A percentile compares a stretch with the other conserved stretches of the same genome.
These are phyloP conservation scores for Phodopus roborovskii DNA, from an alignment of 2,113 vertebrate species.

Conservation along the genomic window DNA sequence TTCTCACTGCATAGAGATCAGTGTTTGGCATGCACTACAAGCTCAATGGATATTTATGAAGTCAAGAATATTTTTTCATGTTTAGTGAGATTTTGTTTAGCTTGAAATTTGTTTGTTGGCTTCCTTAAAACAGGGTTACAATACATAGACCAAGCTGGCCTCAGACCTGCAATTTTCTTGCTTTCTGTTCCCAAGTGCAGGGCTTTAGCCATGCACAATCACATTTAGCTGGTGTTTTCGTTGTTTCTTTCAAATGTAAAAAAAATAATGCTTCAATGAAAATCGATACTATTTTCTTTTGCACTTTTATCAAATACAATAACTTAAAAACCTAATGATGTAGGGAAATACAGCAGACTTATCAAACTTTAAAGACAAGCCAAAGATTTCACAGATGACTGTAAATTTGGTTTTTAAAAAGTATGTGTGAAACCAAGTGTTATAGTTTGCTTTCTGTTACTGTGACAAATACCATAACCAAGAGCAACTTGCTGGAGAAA, in stretches of 20 bases:
- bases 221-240: not conserved
- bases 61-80: not conserved
- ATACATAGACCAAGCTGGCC: not conserved
- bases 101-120: not conserved
- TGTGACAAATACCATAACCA: not conserved
- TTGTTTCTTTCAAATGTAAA: not conserved
- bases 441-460: not conserved
- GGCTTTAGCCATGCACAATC: not conserved
- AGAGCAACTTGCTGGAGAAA: not conserved
- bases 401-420: not conserved
- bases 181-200: not conserved
- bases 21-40: not conserved
- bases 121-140: not conserved
- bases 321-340: not conserved
- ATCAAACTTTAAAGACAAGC: not conserved
- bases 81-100: not conserved
- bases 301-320: not conserved
- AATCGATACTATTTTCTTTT: not conserved
- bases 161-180: not conserved
- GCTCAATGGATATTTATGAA: not conserved
- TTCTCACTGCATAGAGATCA: not conserved
- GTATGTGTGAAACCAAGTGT: too few species aligned
- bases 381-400: not conserved
- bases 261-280: not conserved
- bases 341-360: not conserved